phyloP scores from a whole-genome alignment of 1,140 invertebrate species.

The Pissodes strobi region DNA sequence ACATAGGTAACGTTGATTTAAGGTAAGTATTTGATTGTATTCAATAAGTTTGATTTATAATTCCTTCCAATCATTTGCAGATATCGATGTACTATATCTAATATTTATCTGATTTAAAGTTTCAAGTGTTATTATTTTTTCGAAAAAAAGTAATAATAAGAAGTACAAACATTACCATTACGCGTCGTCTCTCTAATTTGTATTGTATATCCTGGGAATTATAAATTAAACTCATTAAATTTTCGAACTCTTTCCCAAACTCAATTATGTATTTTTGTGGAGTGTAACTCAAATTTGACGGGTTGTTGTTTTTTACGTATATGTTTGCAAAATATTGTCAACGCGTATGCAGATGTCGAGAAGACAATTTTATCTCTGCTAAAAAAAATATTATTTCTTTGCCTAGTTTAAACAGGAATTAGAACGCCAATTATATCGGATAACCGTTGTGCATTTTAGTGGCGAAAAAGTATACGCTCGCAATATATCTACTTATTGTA shows the following conservation, averaged over 20 bases:
- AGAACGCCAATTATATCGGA: no score
- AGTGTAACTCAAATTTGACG: slow-evolving; percentile 14
- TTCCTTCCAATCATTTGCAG: not conserved
- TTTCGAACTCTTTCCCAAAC: not conserved
- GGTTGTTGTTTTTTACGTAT: not conserved
- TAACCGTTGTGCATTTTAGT: no score
- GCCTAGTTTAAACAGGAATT: not conserved
- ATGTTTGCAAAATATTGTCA: not conserved
- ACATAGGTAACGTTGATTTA: not conserved
- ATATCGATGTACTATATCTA: no score
- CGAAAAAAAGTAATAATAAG: no score
- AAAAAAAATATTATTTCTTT: no score
- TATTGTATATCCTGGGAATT: not conserved
- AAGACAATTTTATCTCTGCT: no score
- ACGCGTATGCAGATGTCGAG: not conserved
- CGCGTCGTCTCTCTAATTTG: no score
- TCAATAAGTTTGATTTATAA: not conserved
- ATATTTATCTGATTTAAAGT: not conserved
- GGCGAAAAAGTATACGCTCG: no score
- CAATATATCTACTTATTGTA: no score
- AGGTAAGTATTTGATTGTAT: not conserved
- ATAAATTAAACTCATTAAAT: not conserved
- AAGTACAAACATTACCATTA: no score
- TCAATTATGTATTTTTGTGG: slow-evolving; percentile 15
- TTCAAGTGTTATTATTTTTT: no score